These are phyloP conservation scores for Hesperia comma DNA, from an alignment of 2,888 invertebrate genomes.

Conservation along the genomic window DNA sequence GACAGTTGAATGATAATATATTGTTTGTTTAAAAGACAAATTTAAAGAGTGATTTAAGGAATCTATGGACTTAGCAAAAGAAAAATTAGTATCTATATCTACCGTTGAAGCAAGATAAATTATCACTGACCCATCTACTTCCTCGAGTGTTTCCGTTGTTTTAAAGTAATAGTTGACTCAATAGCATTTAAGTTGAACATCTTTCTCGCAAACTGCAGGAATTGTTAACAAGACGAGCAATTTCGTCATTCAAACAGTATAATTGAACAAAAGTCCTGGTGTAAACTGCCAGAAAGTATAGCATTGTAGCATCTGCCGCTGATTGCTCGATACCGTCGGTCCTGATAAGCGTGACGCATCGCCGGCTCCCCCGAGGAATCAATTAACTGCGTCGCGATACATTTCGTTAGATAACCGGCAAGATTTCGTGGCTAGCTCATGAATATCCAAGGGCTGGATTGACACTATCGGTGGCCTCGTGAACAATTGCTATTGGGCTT, in stretches of 20 bases:
- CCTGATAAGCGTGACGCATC: conserved; percentile 56
- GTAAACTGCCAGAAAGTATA: conserved; percentile 1
- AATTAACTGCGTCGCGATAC: conserved; percentile 65
- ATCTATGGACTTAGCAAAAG: too few relatives aligned
- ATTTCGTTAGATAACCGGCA: conserved; percentile 61
- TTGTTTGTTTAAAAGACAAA: background rate
- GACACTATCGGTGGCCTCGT: conserved; percentile 1
- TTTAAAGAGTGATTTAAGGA: too few relatives aligned
- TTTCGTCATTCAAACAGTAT: background rate
- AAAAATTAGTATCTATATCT: too few relatives aligned
- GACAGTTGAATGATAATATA: background rate
- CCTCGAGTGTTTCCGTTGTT: too few relatives aligned
- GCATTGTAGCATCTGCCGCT: conserved; percentile 42
- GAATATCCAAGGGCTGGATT: conserved; percentile 20
- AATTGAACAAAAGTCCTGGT: conserved; percentile 4
- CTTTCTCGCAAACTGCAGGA: too few relatives aligned
- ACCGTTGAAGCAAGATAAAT: too few relatives aligned
- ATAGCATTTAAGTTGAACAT: too few relatives aligned
- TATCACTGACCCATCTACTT: too few relatives aligned
- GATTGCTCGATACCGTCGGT: conserved; percentile 42
- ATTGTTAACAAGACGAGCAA: too few relatives aligned
- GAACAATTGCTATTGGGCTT: background rate
- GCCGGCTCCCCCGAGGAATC: conserved; percentile 56
- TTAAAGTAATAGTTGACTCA: too few relatives aligned
- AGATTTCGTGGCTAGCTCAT: conserved; percentile 40